phyloP scores from a whole-genome alignment of 2,888 invertebrate species.

The Watsonalla cultraria region DNA sequence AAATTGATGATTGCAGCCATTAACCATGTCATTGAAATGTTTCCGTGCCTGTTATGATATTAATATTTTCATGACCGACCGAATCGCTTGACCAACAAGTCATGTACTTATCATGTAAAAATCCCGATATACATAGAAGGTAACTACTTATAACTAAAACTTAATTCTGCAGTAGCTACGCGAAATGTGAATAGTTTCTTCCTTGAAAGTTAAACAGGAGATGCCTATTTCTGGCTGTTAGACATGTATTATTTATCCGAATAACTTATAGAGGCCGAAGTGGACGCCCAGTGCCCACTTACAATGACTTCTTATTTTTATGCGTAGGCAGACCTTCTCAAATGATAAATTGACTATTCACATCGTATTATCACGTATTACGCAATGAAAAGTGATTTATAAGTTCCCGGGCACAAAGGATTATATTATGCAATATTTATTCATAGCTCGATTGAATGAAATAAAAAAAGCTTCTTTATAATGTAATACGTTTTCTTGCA shows the following conservation, averaged over 20 bases:
- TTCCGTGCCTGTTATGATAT: not conserved
- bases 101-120: no score
- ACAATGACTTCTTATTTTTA: constrained; percentile 6
- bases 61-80: no score
- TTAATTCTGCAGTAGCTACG: not conserved
- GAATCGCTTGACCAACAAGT: no score
- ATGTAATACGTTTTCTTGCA: no score
- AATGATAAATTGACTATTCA: constrained; percentile 8
- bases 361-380: constrained; percentile 8
- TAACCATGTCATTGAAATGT: not conserved
- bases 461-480: no score
- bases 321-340: not conserved
- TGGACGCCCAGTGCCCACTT: constrained; percentile 1
- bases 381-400: constrained; percentile 2
- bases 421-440: not conserved
- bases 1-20: not conserved
- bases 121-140: not conserved
- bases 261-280: not conserved
- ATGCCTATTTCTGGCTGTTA: not conserved
- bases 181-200: not conserved
- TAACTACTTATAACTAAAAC: no score
- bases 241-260: not conserved
- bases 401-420: not conserved
- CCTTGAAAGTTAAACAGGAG: not conserved
- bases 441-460: not conserved